Evolutionary conservation across 1,140 invertebrate species (phyloP), one percentile per base, ranked within the genome.

Genomic region (Drosophila littoralis): DNA sequence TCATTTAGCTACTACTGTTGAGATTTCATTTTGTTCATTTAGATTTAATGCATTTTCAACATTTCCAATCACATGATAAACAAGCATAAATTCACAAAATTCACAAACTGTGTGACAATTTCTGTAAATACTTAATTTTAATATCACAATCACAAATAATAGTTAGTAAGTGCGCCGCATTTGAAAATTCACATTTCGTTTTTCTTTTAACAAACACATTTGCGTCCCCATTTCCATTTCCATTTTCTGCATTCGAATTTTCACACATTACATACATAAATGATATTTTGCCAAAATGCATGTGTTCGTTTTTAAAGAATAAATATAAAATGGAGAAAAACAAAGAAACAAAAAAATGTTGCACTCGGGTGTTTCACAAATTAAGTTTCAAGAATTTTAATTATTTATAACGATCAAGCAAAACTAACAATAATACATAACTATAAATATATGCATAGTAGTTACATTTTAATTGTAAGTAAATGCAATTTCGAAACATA

Each of bases 401-500:
- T 86, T 86, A 79, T 79, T 83, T 86, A 77, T 86, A 71, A 64
- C 65, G 69, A 86, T 68, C 43, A 60, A 48, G 57, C 55, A 48
- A 64, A 61, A 71, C 48, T 36, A 71, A 79, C 52, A 79, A 79
- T 77, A 79, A 74, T 74, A 65, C 74, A 64, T 81, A 70, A 68
- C 45, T 51, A 88, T 73, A 70, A 76, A 77, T 72, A 79, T 81
- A 82, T 86, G 50, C 76, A 88, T 88, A 86, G 81, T 83, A 89
- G 84, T 84, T 88, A 89, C 80, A 83, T 83, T 75, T 38, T 89
- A 89, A 75, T 76, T 77, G 35, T 88, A 88, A 88, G 84, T 89
- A 88, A 88, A 84, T 80, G 84, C 84, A 88, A 88, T 88, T 88
- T 88, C 77, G 84, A 89, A 89, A 88, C 73, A 78, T 89, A 88